Conservation (phyloP, 2,797 vertebrate species). For the Eutrigla gurnardus region DNA sequence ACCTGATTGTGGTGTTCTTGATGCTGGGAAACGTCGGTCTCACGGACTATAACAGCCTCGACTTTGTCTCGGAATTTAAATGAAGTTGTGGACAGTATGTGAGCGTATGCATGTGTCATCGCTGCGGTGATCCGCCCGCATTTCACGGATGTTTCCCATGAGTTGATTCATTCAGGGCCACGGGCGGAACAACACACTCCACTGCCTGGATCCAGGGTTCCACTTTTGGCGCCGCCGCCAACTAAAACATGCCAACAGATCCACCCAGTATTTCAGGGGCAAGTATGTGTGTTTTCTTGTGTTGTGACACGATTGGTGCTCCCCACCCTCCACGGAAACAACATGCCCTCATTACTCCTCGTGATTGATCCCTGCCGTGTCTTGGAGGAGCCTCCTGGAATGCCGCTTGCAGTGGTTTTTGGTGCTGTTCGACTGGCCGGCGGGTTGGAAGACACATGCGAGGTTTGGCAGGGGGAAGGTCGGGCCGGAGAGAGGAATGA, state of each 20-base stretch:
- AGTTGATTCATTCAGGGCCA: slow-evolving; percentile 9
- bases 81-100: not conserved
- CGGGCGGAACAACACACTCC: not conserved
- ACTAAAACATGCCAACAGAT: slow-evolving; percentile 45
- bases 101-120: slow-evolving; percentile 1
- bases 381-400: slow-evolving; percentile 68
- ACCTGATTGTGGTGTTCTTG: too few relatives aligned
- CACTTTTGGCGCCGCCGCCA: slow-evolving; percentile 30
- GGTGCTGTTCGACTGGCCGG: slow-evolving; percentile 52
- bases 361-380: slow-evolving; percentile 71
- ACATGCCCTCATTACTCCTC: slow-evolving; percentile 57
- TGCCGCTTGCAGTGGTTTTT: slow-evolving; percentile 63
- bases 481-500: slow-evolving; percentile 55
- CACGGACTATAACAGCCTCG: too few relatives aligned
- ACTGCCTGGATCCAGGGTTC: slow-evolving; percentile 4
- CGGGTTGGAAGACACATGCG: slow-evolving; percentile 65
- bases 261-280: slow-evolving; percentile 22
- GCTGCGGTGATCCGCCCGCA: not conserved
- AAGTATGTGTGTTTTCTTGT: slow-evolving; percentile 22
- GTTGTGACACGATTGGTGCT: slow-evolving; percentile 21
- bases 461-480: slow-evolving; percentile 69
- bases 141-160: slow-evolving; percentile 1
- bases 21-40: too few relatives aligned
- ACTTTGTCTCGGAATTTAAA: too few relatives aligned
- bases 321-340: slow-evolving; percentile 48